Base-by-base conservation (phyloP, 2,797 vertebrate species). In the Pangasius larnaudii region DNA sequence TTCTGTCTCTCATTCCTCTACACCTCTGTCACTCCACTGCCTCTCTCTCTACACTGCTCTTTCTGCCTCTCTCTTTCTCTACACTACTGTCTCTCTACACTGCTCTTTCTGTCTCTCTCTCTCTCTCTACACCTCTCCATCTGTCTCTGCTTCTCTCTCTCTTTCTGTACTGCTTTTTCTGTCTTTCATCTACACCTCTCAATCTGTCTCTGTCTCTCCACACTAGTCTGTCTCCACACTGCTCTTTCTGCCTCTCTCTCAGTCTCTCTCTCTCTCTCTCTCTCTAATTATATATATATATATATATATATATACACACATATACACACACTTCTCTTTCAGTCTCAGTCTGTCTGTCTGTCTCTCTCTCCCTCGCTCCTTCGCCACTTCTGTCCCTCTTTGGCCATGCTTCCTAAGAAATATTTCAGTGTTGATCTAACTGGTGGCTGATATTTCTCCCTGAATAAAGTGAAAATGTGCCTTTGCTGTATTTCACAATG, bases 401-500 rank as follows among this genome's bases (percentile, higher is more conserved):
- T 59, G 3, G 3, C 6, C 5, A 0, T 18, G 49, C 13, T 77
- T 30, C 8, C n/a, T 19, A 8, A 22, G 27, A 51, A 78, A 33
- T 33, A 30, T 2, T 33, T 51, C 2, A 1, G 27, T 33, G n/a
- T 53, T 33, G 0, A 0, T 53, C 14, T 30, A n/a, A 53, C 49
- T 9, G 49, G 0, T 19, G 16, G 49, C n/a, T 53, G 71, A 22
- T 27, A 49, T 53, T 78, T 53, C 49, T 53, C 27, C 27, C 46
- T 7, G 46, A 51, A 18, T 30, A 51, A 4, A 74, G 39, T 1
- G 30, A 18, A 27, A 53, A 16, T 14, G 27, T 75, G 24, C 27
- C n/a, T 1, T 42, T 53, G 86, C 74, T 10, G 85, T 36, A 46
- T 61, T 84, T 33, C 75, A 69, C 53, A 79, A 51, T 46, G 74